A percentile compares a stretch with the other conserved stretches of the same genome.
phyloP scores from a whole-genome alignment of 2,888 invertebrate species.

The Augochlorella aurata region DNA sequence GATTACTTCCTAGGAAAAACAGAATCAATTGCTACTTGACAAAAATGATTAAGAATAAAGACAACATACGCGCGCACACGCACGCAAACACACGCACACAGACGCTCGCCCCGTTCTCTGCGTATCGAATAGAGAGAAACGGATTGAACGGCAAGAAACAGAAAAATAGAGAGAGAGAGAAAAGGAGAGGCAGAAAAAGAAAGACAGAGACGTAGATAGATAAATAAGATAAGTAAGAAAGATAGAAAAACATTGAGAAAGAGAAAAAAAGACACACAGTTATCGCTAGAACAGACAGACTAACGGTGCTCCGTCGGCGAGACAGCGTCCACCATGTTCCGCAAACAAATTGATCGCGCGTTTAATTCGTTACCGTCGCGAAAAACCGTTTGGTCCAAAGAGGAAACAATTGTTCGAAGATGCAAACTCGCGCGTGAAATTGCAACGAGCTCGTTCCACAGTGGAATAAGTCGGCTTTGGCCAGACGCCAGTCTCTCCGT shows the following conservation, averaged over 20 bases:
- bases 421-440: background rate
- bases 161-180: conserved; percentile 10
- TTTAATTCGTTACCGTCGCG: background rate
- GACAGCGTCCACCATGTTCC: background rate
- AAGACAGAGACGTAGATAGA: background rate
- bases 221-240: background rate
- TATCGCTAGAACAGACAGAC: conserved; percentile 33
- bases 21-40: conserved; percentile 59
- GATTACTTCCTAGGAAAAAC: conserved; percentile 68
- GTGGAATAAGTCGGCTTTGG: background rate
- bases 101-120: conserved; percentile 4
- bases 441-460: too few species aligned
- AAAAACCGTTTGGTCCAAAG: background rate
- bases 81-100: background rate
- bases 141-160: background rate
- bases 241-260: conserved; percentile 15
- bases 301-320: conserved; percentile 23
- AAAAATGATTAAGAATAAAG: conserved; percentile 48
- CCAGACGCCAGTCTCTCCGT: conserved; percentile 5
- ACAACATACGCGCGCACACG: conserved; percentile 1
- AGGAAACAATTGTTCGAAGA: background rate
- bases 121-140: conserved; percentile 23
- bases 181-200: background rate
- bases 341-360: background rate
- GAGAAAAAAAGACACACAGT: conserved; percentile 29